These are phyloP conservation scores for Epirrita christyi DNA, from an alignment of 2,888 invertebrate species.

Conservation along the genomic window DNA sequence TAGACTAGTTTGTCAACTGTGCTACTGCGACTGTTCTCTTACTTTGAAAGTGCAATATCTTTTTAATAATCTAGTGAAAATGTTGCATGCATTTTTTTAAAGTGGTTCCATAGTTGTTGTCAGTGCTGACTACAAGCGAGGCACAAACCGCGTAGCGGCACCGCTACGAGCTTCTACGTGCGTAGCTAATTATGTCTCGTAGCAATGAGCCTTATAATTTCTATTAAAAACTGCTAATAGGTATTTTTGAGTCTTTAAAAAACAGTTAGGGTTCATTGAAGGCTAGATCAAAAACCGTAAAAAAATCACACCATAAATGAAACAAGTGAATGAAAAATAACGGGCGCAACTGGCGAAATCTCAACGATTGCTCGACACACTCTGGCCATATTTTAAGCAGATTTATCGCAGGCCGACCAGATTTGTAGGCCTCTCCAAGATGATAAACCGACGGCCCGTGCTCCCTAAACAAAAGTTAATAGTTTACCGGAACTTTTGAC, in stretches of 20 bases:
- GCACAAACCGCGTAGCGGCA: background rate
- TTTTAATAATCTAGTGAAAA: no score
- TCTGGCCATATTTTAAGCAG: slow-evolving; percentile 41
- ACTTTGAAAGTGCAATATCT: no score
- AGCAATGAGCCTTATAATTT: no score
- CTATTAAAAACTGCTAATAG: no score
- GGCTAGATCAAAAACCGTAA: slow-evolving; percentile 6
- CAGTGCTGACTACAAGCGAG: background rate
- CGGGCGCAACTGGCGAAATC: slow-evolving; percentile 27
- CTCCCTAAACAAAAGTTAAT: slow-evolving; percentile 54
- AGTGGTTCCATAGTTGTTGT: no score
- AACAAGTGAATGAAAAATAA: slow-evolving; percentile 23
- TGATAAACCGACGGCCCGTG: slow-evolving; percentile 49
- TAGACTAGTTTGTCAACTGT: no score
- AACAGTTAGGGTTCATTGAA: no score
- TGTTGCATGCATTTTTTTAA: background rate
- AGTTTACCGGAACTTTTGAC: slow-evolving; percentile 45
- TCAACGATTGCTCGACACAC: slow-evolving; percentile 33
- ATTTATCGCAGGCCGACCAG: slow-evolving; percentile 50
- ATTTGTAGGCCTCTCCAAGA: slow-evolving; percentile 53
- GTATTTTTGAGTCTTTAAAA: no score
- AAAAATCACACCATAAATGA: slow-evolving; percentile 24
- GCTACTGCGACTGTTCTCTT: no score
- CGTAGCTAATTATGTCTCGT: background rate
- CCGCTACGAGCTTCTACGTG: background rate